Evolutionary conservation across 2,113 vertebrate species (phyloP), one percentile per base, ranked within the genome.

Genomic region (Nesoenas mayeri): DNA sequence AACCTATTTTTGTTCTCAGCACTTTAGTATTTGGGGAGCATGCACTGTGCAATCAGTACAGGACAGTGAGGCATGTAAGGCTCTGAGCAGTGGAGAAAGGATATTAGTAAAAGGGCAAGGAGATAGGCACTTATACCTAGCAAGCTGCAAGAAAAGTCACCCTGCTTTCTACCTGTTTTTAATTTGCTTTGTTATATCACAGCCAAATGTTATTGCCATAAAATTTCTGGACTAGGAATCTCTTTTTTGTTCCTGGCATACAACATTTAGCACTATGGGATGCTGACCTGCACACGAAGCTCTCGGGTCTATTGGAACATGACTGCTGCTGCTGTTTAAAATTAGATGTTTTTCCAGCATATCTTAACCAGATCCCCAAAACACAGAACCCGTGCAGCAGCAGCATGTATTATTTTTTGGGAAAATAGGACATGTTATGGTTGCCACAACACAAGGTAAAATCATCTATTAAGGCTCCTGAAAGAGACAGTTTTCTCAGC

Each of bases 181-280:
- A 74, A 22, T 86, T 80, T 84, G 8, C 10, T 62, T 79, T 62
- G 12, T 44, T 78, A 70, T 79, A 93, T 91, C 5, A 5, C 20
- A 83, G 48, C 7, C 40, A 93, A 69, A 57, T 34, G 10, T 73
- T 85, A 31, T 3, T 83, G 38, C 29, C 31, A 54, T 79, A 87
- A 91, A 42, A 58, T 44, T 77, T 56, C 26, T 38, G 29, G 22
- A 19, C 19, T 12, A 26, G 22, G 18, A 74, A 71, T 56, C 18
- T 29, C 28, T 86, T 78, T 78, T 64, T 6, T 1, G 0, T 15
- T 71, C 10, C 65, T 84, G 42, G 12, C 2, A 66, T 5, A 3
- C 0, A 9, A 34, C 17, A 42, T 50, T 42, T 47, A 60, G 26
- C 22, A 29, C 0, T 0, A 17, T 21, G 40, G 19, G 36, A 28